phyloP scores from a whole-genome alignment of 2,888 invertebrate genomes.

The Epistrophe eligans region DNA sequence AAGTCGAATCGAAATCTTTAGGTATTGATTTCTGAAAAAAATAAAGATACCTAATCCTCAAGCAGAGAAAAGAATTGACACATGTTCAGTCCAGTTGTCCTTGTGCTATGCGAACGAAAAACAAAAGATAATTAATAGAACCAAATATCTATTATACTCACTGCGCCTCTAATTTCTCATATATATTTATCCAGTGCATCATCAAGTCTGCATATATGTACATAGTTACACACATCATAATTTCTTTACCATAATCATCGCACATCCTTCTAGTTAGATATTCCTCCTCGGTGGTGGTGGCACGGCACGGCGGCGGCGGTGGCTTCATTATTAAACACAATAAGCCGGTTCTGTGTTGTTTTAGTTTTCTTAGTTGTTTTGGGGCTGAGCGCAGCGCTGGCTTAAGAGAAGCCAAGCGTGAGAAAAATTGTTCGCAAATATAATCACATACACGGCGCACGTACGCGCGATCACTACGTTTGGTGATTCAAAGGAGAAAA shows the following conservation, averaged over 20 bases:
- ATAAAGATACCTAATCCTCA: neutral
- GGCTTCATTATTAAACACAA: slow-evolving; percentile 57
- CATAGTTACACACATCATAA: slow-evolving; percentile 66
- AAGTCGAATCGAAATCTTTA: neutral
- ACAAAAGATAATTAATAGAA: neutral
- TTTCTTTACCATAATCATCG: slow-evolving; percentile 61
- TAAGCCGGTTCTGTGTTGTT: slow-evolving; percentile 61
- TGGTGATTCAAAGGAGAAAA: slow-evolving; percentile 65
- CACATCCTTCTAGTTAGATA: slow-evolving; percentile 47
- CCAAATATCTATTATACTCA: slow-evolving; percentile 32
- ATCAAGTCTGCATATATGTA: slow-evolving; percentile 48
- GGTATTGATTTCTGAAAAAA: neutral
- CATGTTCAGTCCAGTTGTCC: slow-evolving; percentile 25
- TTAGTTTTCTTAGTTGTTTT: slow-evolving; percentile 35
- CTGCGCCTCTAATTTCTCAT: slow-evolving; percentile 10
- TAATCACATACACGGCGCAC: slow-evolving; percentile 75
- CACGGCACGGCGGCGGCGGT: neutral
- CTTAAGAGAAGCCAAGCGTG: slow-evolving; percentile 65
- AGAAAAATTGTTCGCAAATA: slow-evolving; percentile 75
- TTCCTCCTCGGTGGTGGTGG: slow-evolving; percentile 28
- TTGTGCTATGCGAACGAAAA: neutral
- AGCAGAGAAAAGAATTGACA: slow-evolving; percentile 41
- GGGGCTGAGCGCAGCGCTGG: slow-evolving; percentile 15
- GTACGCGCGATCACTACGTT: slow-evolving; percentile 76
- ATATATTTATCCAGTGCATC: slow-evolving; percentile 51